Conservation (phyloP, 1,140 invertebrate species). For the Meteorus sp. region DNA sequence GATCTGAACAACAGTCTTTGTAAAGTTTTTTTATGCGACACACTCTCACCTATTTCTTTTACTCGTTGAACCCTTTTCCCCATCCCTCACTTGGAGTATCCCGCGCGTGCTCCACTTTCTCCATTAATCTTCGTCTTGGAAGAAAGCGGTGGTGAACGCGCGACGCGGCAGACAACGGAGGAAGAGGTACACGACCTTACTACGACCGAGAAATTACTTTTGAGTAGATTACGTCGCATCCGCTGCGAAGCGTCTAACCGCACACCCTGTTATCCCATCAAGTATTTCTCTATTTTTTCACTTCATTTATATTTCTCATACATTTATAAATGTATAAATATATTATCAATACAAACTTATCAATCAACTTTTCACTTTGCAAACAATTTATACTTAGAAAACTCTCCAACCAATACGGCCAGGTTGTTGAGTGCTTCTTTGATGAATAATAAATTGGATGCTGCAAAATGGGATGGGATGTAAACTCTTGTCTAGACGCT, state of each 20-base stretch:
- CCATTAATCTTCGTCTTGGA: constrained; percentile 31
- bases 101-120: constrained; percentile 9
- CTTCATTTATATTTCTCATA: not conserved
- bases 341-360: too few species aligned
- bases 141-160: constrained; percentile 4
- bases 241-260: constrained; percentile 17
- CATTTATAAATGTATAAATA: too few species aligned
- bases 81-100: not conserved
- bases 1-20: not conserved
- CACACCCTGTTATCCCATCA: constrained; percentile 18
- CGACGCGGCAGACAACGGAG: constrained; percentile 6
- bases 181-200: constrained; percentile 13
- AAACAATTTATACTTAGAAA: too few species aligned
- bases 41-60: too few species aligned
- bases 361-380: too few species aligned
- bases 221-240: constrained; percentile 21
- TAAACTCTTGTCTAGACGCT: too few species aligned
- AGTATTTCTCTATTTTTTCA: not conserved
- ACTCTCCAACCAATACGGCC: too few species aligned
- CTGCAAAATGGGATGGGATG: too few species aligned
- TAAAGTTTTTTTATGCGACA: not conserved
- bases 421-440: too few species aligned
- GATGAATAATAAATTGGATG: too few species aligned
- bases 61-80: not conserved
- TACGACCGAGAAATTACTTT: constrained; percentile 24